These are phyloP conservation scores for Diaperis boleti DNA, from an alignment of 2,888 invertebrate species.

Conservation along the genomic window DNA sequence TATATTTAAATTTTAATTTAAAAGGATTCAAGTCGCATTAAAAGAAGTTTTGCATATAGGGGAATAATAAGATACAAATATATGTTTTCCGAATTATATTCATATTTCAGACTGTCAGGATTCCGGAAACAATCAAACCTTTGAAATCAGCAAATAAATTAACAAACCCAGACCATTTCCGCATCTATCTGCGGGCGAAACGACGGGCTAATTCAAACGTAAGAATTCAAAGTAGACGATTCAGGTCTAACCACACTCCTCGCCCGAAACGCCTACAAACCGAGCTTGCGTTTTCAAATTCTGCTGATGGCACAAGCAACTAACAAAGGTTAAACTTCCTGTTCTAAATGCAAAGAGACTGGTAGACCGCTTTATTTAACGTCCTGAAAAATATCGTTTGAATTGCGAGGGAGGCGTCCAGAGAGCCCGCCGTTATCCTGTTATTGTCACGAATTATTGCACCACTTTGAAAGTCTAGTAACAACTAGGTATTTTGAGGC, in stretches of 20 bases:
- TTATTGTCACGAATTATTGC: background rate
- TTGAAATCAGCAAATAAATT: background rate
- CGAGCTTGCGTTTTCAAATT: background rate
- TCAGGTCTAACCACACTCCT: background rate
- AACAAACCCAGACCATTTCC: background rate
- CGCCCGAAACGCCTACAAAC: background rate
- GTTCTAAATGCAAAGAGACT: slow-evolving; percentile 4
- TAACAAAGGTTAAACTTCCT: slow-evolving; percentile 4
- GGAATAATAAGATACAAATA: too few species aligned
- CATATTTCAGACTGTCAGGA: too few species aligned
- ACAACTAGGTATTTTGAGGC: background rate
- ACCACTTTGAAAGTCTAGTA: background rate
- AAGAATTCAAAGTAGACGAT: background rate
- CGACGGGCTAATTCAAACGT: background rate
- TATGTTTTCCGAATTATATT: too few species aligned
- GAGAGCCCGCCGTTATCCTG: slow-evolving; percentile 1
- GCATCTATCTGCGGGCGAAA: too few species aligned
- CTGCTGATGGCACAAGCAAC: background rate
- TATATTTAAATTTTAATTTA: too few species aligned
- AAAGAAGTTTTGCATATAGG: too few species aligned
- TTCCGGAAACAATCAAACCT: too few species aligned
- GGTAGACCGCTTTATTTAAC: background rate
- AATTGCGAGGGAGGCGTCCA: background rate
- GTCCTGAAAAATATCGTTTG: background rate
- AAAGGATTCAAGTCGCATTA: too few species aligned